phyloP scores from a whole-genome alignment of 2,888 invertebrate genomes.

The Eupithecia abbreviata region DNA sequence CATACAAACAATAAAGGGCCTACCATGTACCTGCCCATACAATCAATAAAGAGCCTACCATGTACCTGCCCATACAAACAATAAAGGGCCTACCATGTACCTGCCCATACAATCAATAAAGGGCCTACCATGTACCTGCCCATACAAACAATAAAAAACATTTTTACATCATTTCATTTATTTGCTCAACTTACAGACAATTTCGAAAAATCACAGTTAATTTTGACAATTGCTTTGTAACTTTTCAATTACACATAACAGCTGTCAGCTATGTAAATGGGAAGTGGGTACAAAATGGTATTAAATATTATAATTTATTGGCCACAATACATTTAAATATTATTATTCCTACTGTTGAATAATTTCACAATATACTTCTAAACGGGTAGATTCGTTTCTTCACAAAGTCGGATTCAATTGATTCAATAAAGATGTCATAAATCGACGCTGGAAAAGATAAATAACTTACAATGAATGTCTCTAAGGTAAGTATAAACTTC shows the following conservation, averaged over 20 bases:
- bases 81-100: constrained; percentile 19
- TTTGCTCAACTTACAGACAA: constrained; percentile 84
- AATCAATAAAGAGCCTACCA: constrained; percentile 22
- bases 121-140: background rate
- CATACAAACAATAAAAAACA: constrained; percentile 28
- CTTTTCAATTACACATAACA: constrained; percentile 77
- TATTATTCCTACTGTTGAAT: constrained; percentile 68
- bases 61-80: background rate
- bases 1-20: constrained; percentile 23
- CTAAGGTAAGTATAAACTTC: constrained; percentile 43
- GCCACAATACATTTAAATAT: constrained; percentile 76
- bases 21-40: background rate
- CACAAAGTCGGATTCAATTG: constrained; percentile 53
- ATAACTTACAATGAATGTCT: constrained; percentile 24
- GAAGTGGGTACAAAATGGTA: constrained; percentile 82
- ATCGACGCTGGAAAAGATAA: constrained; percentile 45
- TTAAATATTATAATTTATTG: constrained; percentile 81
- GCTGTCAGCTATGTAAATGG: constrained; percentile 77
- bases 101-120: background rate
- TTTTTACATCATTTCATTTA: constrained; percentile 76
- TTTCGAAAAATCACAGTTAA: constrained; percentile 84
- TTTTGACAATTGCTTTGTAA: constrained; percentile 81
- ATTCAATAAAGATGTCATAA: constrained; percentile 42
- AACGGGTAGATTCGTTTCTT: constrained; percentile 61
- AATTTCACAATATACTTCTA: constrained; percentile 65